Evolutionary conservation across 1,140 invertebrate genomes (phyloP).

Genomic region (Melipona quadrifasciata): DNA sequence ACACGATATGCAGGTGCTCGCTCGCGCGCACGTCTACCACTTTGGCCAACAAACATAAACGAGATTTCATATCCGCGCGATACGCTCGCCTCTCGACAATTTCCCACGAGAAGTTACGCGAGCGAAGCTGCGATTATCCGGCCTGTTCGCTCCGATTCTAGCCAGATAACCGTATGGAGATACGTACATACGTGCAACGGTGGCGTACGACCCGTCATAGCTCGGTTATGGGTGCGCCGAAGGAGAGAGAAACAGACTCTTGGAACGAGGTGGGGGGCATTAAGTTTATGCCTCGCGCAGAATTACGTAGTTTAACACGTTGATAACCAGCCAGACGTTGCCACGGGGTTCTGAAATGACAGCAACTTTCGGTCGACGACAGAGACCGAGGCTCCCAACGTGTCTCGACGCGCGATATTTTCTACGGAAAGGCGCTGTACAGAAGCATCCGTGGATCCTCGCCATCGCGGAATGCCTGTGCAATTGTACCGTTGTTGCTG

Average conservation of each 20-base stretch:
- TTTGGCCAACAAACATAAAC: neutral
- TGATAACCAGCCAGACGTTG: slow-evolving; percentile 63
- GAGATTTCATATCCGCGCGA: slow-evolving; percentile 35
- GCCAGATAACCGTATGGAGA: slow-evolving; percentile 44
- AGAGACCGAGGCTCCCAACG: neutral
- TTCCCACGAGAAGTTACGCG: slow-evolving; percentile 53
- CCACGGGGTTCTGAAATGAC: slow-evolving; percentile 1
- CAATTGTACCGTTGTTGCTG: neutral
- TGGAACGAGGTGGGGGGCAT: slow-evolving; percentile 23
- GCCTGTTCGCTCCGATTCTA: slow-evolving; percentile 55
- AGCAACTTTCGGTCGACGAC: neutral
- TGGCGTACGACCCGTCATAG: slow-evolving; percentile 32
- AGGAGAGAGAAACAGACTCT: neutral
- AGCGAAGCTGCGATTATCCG: slow-evolving; percentile 56
- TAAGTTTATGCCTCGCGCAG: slow-evolving; percentile 64
- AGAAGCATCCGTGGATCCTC: neutral
- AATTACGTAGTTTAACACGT: slow-evolving; percentile 71
- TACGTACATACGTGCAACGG: slow-evolving; percentile 1
- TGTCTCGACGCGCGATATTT: neutral
- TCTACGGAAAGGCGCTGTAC: neutral
- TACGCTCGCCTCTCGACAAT: slow-evolving; percentile 44
- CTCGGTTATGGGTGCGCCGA: slow-evolving; percentile 35
- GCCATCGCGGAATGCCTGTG: no score
- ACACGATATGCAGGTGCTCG: no score
- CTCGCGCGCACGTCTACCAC: neutral